These are phyloP conservation scores for Drosophila tripunctata DNA, from an alignment of 2,888 invertebrate species.

Conservation along the genomic window DNA sequence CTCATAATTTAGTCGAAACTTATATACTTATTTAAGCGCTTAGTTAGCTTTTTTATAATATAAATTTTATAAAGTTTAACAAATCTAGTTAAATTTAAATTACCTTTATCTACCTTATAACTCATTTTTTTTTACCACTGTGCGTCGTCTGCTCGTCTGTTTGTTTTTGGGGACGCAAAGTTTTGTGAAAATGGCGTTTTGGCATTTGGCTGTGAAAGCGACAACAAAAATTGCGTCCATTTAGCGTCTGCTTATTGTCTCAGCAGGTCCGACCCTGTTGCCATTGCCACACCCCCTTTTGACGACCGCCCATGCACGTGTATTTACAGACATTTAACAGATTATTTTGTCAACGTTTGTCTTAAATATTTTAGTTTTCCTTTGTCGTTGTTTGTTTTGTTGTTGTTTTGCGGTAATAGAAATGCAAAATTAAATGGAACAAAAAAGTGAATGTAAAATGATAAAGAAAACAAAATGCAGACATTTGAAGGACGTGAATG, in stretches of 20 bases:
- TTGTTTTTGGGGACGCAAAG: conserved; percentile 48
- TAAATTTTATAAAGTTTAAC: no score
- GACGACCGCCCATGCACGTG: conserved; percentile 4
- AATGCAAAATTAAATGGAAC: neutral
- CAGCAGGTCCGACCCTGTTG: neutral
- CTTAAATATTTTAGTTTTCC: conserved; percentile 65
- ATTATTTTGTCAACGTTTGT: conserved; percentile 68
- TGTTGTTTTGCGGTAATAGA: conserved; percentile 7
- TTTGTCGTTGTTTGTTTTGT: no score
- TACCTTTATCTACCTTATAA: no score
- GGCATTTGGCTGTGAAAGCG: conserved; percentile 59
- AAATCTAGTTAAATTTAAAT: no score
- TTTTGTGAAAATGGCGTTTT: conserved; percentile 73
- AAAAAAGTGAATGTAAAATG: conserved; percentile 9
- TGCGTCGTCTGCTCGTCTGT: conserved; percentile 7
- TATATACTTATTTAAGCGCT: no score
- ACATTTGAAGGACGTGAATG: conserved; percentile 5
- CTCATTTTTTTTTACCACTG: conserved; percentile 12
- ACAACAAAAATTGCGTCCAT: conserved; percentile 48
- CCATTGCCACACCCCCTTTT: neutral
- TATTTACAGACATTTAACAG: conserved; percentile 64
- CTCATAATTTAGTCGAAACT: no score
- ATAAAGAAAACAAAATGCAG: neutral
- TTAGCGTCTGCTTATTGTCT: conserved; percentile 54
- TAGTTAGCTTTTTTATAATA: no score